Base-by-base conservation (phyloP, 2,113 vertebrate species). In the Spilogale gracilis region DNA sequence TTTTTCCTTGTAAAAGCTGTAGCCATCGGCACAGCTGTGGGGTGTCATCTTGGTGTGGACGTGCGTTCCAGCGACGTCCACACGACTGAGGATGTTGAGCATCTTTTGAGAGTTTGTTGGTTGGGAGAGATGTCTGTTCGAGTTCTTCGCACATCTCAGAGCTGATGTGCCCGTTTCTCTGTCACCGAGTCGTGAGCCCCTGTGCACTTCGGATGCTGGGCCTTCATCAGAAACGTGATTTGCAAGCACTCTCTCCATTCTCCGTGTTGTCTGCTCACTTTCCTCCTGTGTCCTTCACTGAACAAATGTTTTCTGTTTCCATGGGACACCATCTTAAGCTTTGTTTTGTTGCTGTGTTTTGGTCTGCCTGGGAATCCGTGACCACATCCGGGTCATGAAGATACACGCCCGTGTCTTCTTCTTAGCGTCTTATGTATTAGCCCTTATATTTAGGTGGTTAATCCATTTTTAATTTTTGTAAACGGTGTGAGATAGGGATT, bases 241-340 rank as follows among this genome's bases (percentile, higher is more conserved):
- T 92, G 38, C 18, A 94, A 83, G 45, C 58, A 38, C 79, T 95
- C 67, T 58, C 23, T 67, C 11, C 30, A 32, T 65, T 80, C 48
- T 95, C 7, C 56, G 13, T 63, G 25, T 20, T 79, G 58, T 17
- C 71, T 88, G 91, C 95, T 95, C 45, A 45, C 43, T 96, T 81
- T 96, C 76, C 89, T 14, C 2, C 54, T 25, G 32, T 90, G 48
- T 79, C 25, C 32, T 91, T 87, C 84, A 52, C 79, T 43, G 54
- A 9, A 89, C 17, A 71, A 38, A 93, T 4, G 7, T 58, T 76
- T 90, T 93, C 43, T n/a, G 32, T 88, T 96, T 94, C n/a, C 63
- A 61, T 82, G 38, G 56, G n/a, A 3, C 63, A 20, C 17, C 17
- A 43, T 4, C 60, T 67, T 78, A 30, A 61, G 80, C 90, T 78